A percentile compares a stretch with the other conserved stretches of the same genome.
Conservation (phyloP, 2,113 vertebrate species). For the Erythrocebus patas region DNA sequence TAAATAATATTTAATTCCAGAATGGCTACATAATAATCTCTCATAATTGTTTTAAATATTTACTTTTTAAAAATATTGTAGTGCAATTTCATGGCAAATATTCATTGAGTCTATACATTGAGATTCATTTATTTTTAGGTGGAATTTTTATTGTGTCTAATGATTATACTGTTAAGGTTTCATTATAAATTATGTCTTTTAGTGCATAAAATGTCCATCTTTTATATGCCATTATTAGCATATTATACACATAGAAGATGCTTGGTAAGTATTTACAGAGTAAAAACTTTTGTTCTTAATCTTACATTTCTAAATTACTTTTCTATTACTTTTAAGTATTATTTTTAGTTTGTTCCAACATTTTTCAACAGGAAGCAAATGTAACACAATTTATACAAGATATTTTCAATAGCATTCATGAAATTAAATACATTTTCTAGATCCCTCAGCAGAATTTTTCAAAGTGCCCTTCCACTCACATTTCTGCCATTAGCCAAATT, state of each 20-base stretch:
- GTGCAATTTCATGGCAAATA: not conserved
- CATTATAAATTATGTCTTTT: not conserved
- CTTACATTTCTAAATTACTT: not conserved
- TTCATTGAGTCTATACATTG: not conserved
- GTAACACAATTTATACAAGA: not conserved
- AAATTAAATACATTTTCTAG: not conserved
- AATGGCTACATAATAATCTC: not conserved
- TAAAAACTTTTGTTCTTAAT: slow-evolving; percentile 1
- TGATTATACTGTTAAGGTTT: not conserved
- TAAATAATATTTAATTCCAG: not conserved
- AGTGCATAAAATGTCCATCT: not conserved
- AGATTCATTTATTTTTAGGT: not conserved
- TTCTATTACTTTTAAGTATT: not conserved
- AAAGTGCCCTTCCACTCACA: not conserved
- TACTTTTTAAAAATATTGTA: not conserved
- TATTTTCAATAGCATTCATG: not conserved
- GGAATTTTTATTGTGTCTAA: not conserved
- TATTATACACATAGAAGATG: not conserved
- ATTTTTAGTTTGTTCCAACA: not conserved
- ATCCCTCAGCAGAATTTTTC: not conserved
- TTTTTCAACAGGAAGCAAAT: not conserved
- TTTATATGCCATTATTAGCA: not conserved
- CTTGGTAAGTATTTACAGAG: not conserved
- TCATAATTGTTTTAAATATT: not conserved
- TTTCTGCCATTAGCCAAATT: not conserved